Percentiles rank a stretch among this genome's conserved stretches.
Conservation (phyloP, 2,113 vertebrate genomes). For the Lepisosteus oculatus region DNA sequence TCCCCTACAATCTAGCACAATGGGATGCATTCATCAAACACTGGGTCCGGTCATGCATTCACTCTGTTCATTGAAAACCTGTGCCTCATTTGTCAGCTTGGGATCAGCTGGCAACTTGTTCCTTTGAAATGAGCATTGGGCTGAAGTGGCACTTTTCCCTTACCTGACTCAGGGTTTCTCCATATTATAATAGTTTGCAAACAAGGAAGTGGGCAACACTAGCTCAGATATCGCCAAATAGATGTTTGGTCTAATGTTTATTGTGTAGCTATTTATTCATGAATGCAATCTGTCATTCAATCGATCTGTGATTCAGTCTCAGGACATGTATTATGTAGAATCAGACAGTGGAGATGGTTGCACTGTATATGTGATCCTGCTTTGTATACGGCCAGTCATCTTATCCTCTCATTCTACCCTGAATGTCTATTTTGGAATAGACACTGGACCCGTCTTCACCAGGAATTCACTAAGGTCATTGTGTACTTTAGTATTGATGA, state of each 20-base stretch:
- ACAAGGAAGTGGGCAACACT: constrained; percentile 40
- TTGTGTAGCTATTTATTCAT: constrained; percentile 1
- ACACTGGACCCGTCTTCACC: constrained; percentile 46
- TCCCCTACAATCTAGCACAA: constrained; percentile 53
- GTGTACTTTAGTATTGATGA: constrained; percentile 40
- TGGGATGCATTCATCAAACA: constrained; percentile 61
- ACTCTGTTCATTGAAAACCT: constrained; percentile 58
- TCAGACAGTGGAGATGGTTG: constrained; percentile 37
- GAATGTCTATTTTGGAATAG: constrained; percentile 41
- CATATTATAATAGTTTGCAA: constrained; percentile 42
- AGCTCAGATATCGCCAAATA: background rate
- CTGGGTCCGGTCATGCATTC: constrained; percentile 52
- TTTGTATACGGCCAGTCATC: constrained; percentile 41
- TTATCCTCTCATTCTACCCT: constrained; percentile 49
- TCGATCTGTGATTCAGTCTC: constrained; percentile 4
- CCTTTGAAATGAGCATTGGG: constrained; percentile 50
- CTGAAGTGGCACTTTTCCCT: constrained; percentile 53
- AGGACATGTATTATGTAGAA: background rate
- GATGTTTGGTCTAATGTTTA: constrained; percentile 16
- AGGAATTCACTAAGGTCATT: constrained; percentile 51
- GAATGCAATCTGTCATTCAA: constrained; percentile 4
- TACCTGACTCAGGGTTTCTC: constrained; percentile 51
- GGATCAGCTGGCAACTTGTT: constrained; percentile 37
- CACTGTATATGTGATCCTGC: constrained; percentile 48
- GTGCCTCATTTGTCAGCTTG: constrained; percentile 38